Evolutionary conservation across 1,140 invertebrate species (phyloP).

Genomic region (Amphibalanus amphitrite): DNA sequence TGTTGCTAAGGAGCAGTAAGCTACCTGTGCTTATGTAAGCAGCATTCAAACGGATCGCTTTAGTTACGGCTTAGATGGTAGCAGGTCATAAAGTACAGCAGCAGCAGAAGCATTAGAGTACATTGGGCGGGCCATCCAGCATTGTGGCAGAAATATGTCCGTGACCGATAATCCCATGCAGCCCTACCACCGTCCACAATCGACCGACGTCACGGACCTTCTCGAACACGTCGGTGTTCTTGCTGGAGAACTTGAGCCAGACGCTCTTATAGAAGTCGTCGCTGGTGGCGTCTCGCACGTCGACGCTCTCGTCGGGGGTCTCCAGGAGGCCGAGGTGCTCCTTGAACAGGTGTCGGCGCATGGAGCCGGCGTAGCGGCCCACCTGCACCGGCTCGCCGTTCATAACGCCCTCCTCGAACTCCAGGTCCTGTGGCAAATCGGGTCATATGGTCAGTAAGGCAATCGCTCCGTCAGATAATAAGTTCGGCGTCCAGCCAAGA

Average conservation of each 20-base stretch:
- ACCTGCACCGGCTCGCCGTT: constrained; percentile 56
- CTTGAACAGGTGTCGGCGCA: constrained; percentile 67
- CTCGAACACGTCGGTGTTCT: constrained; percentile 73
- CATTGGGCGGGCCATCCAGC: no score
- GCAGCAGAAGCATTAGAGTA: no score
- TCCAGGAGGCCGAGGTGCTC: constrained; percentile 60
- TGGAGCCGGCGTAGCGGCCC: constrained; percentile 64
- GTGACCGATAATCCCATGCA: no score
- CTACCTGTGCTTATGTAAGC: no score
- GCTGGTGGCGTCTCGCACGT: constrained; percentile 50
- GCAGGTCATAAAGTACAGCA: no score
- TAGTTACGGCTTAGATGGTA: no score
- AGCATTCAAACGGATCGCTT: no score
- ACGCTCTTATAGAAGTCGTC: constrained; percentile 59
- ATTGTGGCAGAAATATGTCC: no score
- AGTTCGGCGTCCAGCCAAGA: no score
- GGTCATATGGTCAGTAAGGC: not conserved
- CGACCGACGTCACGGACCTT: constrained; percentile 35
- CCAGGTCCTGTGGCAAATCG: constrained; percentile 42
- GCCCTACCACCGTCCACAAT: not conserved
- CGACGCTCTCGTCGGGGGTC: constrained; percentile 28
- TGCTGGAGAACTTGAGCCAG: constrained; percentile 55
- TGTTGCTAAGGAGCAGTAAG: no score
- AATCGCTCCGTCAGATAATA: no score
- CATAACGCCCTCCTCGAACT: constrained; percentile 59